These are phyloP conservation scores for Aphidoletes aphidimyza DNA, from an alignment of 2,888 invertebrate species.

Conservation along the genomic window DNA sequence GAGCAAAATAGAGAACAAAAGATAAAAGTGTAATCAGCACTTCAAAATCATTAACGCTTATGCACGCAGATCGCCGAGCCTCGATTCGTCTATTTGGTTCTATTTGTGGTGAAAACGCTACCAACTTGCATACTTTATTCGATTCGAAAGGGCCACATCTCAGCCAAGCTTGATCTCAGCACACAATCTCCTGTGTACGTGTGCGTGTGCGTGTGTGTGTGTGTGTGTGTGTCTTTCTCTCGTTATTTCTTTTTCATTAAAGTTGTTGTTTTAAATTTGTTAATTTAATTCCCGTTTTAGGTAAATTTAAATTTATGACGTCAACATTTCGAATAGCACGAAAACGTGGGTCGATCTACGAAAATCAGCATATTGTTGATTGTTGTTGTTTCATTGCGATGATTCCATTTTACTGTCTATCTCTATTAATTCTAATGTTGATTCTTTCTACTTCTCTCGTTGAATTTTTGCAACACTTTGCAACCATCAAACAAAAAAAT, in stretches of 20 bases:
- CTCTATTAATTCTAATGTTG: neutral
- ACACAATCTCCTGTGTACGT: too few species aligned
- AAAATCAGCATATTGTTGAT: conserved; percentile 13
- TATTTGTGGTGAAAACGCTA: neutral
- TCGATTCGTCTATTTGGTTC: neutral
- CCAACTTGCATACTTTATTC: conserved; percentile 20
- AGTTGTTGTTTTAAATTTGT: too few species aligned
- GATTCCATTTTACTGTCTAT: neutral
- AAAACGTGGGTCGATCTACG: conserved; percentile 22
- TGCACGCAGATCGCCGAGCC: neutral
- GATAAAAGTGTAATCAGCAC: conserved; percentile 2
- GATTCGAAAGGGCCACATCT: too few species aligned
- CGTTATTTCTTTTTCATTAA: too few species aligned
- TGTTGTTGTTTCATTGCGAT: neutral
- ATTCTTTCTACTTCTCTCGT: neutral
- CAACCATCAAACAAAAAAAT: too few species aligned
- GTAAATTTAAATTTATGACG: conserved; percentile 30
- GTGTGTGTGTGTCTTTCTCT: too few species aligned
- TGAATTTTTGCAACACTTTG: too few species aligned
- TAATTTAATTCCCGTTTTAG: conserved; percentile 2
- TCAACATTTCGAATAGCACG: neutral
- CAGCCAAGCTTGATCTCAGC: too few species aligned
- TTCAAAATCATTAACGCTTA: neutral
- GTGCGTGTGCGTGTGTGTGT: too few species aligned
- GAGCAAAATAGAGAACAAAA: too few species aligned